Evolutionary conservation across 35 echinoderm and acorn worm species (phyloP).

Genomic region (Ophiothrix spiculata): DNA sequence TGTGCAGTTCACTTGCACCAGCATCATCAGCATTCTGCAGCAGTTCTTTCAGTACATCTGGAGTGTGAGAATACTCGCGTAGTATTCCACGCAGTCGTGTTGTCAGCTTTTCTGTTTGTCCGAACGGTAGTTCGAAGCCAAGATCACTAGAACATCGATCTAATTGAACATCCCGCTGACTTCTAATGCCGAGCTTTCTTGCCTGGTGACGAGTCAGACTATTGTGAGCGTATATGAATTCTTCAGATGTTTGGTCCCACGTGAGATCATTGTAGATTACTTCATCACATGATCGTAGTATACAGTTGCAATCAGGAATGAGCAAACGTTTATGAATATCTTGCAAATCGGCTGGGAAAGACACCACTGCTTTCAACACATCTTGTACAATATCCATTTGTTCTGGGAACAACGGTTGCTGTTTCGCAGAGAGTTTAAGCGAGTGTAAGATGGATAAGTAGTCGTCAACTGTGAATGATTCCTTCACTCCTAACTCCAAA

Average conservation of each 20-base stretch:
- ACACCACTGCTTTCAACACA: not conserved
- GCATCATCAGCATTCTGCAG: conserved; percentile 93
- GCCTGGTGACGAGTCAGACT: not conserved
- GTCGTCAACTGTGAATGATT: conserved; percentile 19
- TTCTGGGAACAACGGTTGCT: too few relatives aligned
- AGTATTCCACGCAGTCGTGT: conserved; percentile 51
- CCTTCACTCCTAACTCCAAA: conserved; percentile 28
- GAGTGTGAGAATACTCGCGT: conserved; percentile 40
- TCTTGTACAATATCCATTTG: not conserved
- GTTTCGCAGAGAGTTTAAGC: not conserved
- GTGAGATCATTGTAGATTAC: conserved; percentile 10
- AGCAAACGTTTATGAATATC: not conserved
- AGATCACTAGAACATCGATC: conserved; percentile 1
- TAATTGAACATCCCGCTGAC: not conserved
- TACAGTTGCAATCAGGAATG: not conserved
- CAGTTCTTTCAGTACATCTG: conserved; percentile 67
- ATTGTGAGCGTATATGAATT: not conserved
- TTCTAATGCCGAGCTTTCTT: not conserved
- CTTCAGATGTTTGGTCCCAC: not conserved
- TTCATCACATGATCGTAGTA: not conserved
- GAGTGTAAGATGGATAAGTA: not conserved
- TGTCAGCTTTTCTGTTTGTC: conserved; percentile 75
- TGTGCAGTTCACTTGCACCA: conserved; percentile 56
- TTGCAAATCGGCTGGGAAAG: not conserved
- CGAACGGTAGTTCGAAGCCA: conserved; percentile 49